These are phyloP conservation scores for Eulithis testata DNA, from an alignment of 2,888 invertebrate species.

Conservation along the genomic window DNA sequence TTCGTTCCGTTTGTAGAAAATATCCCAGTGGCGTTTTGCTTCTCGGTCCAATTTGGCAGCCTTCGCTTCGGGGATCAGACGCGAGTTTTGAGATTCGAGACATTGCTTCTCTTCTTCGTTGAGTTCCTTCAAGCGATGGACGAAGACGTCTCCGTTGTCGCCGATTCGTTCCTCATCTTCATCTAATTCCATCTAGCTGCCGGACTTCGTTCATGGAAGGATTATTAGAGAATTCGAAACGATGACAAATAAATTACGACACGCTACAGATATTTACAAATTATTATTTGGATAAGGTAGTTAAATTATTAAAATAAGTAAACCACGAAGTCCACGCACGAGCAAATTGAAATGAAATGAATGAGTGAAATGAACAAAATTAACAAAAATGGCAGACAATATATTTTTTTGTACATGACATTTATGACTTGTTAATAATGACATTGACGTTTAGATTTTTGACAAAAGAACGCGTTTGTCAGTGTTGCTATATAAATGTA, in stretches of 20 bases:
- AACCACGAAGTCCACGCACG: too few species aligned
- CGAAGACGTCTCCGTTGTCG: conserved; percentile 59
- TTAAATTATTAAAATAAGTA: too few species aligned
- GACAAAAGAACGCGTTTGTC: too few species aligned
- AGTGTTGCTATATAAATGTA: too few species aligned
- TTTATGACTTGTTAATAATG: too few species aligned
- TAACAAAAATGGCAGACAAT: too few species aligned
- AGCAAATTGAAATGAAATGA: too few species aligned
- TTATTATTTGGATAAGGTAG: not conserved
- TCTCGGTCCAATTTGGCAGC: conserved; percentile 91
- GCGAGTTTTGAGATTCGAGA: conserved; percentile 87
- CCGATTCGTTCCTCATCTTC: conserved; percentile 58
- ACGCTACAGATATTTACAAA: not conserved
- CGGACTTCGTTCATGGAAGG: not conserved
- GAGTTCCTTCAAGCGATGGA: conserved; percentile 79
- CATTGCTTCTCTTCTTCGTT: conserved; percentile 85
- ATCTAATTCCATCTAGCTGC: conserved; percentile 59
- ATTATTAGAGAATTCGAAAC: not conserved
- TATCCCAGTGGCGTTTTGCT: conserved; percentile 96
- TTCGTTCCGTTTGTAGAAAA: conserved; percentile 98
- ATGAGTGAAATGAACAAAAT: too few species aligned
- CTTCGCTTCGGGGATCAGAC: conserved; percentile 86
- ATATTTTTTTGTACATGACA: too few species aligned
- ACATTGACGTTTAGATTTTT: too few species aligned
- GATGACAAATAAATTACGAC: not conserved